These are phyloP conservation scores for Indicator indicator DNA, from an alignment of 2,113 vertebrate genomes.

Conservation along the genomic window DNA sequence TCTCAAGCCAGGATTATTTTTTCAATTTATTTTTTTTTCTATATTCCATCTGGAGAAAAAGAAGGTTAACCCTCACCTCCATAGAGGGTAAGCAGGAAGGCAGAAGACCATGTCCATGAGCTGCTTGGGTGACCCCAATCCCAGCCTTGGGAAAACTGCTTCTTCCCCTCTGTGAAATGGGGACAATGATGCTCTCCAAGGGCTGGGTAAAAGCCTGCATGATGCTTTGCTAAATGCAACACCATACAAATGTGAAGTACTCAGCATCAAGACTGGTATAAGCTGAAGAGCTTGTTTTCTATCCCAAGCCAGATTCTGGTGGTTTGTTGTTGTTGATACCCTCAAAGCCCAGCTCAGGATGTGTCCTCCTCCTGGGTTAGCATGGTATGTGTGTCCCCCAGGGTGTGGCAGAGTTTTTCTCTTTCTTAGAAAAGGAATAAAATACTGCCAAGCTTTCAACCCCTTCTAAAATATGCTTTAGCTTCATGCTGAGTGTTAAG, in stretches of 20 bases:
- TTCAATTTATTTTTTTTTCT: not conserved
- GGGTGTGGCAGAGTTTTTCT: not conserved
- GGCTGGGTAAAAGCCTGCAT: not conserved
- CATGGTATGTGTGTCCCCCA: rapidly evolving
- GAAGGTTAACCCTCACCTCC: not conserved
- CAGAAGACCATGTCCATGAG: not conserved
- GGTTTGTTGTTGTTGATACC: not conserved
- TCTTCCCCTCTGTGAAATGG: not conserved
- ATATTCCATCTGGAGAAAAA: not conserved
- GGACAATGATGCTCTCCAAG: rapidly evolving
- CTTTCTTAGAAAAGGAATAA: not conserved
- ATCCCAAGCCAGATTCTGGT: not conserved
- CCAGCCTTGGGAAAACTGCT: not conserved
- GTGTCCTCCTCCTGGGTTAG: not conserved
- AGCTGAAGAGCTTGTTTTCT: not conserved
- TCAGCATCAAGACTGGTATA: not conserved
- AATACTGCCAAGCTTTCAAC: not conserved
- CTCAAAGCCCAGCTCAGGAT: not conserved
- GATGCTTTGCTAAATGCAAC: not conserved
- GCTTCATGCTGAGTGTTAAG: not conserved
- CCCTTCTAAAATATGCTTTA: not conserved
- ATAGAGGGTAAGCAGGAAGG: not conserved
- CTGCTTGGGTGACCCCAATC: not conserved
- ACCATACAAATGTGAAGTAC: not conserved
- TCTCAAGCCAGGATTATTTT: not conserved